These are phyloP conservation scores for Menidia menidia DNA, from an alignment of 2,797 vertebrate species.

Conservation along the genomic window DNA sequence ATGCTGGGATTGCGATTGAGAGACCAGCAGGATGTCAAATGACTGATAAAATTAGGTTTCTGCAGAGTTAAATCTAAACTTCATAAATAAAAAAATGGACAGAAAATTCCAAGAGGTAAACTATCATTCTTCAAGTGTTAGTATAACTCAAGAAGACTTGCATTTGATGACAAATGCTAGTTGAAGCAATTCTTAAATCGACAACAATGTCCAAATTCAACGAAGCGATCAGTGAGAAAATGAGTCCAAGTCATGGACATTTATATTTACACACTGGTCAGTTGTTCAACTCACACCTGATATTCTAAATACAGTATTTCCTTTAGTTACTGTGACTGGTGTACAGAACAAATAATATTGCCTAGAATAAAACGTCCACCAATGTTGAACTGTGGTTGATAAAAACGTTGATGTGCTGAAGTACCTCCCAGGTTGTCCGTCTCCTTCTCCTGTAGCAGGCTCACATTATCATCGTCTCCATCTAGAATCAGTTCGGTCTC, in stretches of 20 bases:
- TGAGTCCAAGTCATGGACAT: no score
- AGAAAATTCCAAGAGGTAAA: no score
- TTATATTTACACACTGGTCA: no score
- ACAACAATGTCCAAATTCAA: no score
- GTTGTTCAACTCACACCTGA: no score
- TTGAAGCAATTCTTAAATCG: no score
- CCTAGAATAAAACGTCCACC: no score
- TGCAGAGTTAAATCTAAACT: neutral
- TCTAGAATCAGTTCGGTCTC: conserved; percentile 94
- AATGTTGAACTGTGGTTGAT: conserved; percentile 27
- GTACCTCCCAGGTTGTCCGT: conserved; percentile 96
- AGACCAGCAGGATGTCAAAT: neutral
- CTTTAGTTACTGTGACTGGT: no score
- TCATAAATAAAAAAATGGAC: no score
- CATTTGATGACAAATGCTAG: conserved; percentile 81
- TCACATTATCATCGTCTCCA: conserved; percentile 93
- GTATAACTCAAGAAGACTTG: conserved; percentile 83
- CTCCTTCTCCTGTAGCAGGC: conserved; percentile 96
- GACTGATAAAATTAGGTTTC: neutral
- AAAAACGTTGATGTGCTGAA: conserved; percentile 38
- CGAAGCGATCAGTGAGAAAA: no score
- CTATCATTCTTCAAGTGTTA: conserved; percentile 70
- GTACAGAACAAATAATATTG: no score
- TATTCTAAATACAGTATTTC: no score
- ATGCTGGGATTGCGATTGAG: neutral